Evolutionary conservation across 2,113 vertebrate genomes (phyloP).

Genomic region (Phrynosoma blainvillii): DNA sequence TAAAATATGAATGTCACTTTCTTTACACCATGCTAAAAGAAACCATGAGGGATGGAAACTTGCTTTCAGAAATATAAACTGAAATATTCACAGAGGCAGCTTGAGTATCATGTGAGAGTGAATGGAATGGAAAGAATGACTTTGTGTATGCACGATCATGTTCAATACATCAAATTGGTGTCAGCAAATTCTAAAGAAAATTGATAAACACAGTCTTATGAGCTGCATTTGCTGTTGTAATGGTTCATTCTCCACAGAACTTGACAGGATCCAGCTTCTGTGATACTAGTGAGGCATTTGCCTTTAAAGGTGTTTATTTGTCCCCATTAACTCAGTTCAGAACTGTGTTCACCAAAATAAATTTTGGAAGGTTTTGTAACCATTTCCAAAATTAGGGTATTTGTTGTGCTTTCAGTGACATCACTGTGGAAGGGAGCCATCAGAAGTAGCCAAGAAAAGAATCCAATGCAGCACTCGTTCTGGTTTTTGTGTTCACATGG

Average conservation of each 20-base stretch:
- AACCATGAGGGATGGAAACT: not conserved
- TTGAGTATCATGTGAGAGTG: not conserved
- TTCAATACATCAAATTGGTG: not conserved
- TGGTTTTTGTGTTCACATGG: no score
- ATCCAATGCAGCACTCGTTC: no score
- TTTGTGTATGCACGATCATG: not conserved
- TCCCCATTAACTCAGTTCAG: no score
- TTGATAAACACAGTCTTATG: not conserved
- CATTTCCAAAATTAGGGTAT: no score
- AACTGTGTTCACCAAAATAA: no score
- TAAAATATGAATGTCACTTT: constrained; percentile 32
- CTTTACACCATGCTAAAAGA: constrained; percentile 10
- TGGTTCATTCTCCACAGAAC: not conserved
- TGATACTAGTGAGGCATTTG: not conserved
- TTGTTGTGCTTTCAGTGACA: no score
- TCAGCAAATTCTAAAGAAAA: not conserved
- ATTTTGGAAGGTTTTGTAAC: no score
- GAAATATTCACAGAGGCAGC: not conserved
- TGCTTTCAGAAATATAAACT: not conserved
- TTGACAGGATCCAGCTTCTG: no score
- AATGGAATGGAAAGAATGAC: not conserved
- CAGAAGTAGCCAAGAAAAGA: no score
- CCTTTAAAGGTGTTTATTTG: no score
- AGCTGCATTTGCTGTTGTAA: not conserved
- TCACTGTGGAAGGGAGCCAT: no score